Conservation (phyloP, 2,888 invertebrate species). For the Nycteola revayana region DNA sequence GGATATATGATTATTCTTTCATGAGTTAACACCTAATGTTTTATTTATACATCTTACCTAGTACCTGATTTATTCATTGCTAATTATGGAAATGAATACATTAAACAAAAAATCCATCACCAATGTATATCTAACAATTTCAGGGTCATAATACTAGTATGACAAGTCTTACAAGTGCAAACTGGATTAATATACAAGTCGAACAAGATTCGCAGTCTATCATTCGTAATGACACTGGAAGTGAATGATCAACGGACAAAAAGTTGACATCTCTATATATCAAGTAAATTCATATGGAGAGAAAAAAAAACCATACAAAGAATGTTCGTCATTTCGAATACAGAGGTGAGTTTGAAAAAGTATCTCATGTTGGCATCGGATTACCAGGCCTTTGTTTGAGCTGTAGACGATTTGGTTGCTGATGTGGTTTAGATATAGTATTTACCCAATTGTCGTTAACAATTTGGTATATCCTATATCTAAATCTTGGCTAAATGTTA, state of each 20-base stretch:
- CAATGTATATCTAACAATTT: conserved; percentile 17
- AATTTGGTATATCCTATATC: too few species aligned
- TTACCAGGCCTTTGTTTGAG: too few species aligned
- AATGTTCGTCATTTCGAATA: too few species aligned
- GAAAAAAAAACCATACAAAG: conserved; percentile 1
- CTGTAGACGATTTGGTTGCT: too few species aligned
- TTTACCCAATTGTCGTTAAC: too few species aligned
- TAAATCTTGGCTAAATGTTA: too few species aligned
- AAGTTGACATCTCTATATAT: conserved; percentile 8
- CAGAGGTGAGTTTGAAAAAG: too few species aligned
- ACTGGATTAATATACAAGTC: conserved; percentile 25
- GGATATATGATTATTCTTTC: not conserved
- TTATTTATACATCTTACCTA: conserved; percentile 2
- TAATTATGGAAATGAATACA: conserved; percentile 5
- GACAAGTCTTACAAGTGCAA: conserved; percentile 26
- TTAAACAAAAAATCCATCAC: conserved; percentile 5
- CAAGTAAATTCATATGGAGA: conserved; percentile 1
- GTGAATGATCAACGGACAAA: conserved; percentile 10
- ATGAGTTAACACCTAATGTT: conserved; percentile 6
- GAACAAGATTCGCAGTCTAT: conserved; percentile 22
- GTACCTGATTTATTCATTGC: not conserved
- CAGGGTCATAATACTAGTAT: conserved; percentile 28
- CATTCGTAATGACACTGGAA: conserved; percentile 9
- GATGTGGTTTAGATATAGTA: too few species aligned
- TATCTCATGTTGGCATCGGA: too few species aligned